Conservation (phyloP, 2,888 invertebrate species). For the Alsophila aescularia region DNA sequence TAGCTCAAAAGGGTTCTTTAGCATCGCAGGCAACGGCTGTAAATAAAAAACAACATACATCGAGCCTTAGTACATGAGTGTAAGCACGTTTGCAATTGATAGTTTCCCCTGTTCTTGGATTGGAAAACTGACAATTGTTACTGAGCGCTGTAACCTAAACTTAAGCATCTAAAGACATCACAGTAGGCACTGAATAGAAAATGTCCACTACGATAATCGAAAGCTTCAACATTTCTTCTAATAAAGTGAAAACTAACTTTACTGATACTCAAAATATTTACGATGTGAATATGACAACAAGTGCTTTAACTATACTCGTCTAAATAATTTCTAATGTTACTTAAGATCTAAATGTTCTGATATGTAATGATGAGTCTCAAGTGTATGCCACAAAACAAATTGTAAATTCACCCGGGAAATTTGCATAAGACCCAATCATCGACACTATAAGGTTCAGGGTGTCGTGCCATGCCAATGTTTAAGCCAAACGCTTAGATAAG, state of each 20-base stretch:
- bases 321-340: constrained; percentile 41
- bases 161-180: constrained; percentile 76
- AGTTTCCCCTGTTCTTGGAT: constrained; percentile 45
- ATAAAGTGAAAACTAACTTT: constrained; percentile 44
- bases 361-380: constrained; percentile 41
- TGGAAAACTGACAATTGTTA: constrained; percentile 64
- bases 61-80: constrained; percentile 81
- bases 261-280: constrained; percentile 46
- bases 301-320: constrained; percentile 50
- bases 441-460: constrained; percentile 68
- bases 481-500: constrained; percentile 79
- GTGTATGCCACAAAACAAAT: constrained; percentile 63
- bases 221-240: constrained; percentile 19
- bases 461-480: constrained; percentile 81
- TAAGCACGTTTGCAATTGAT: constrained; percentile 70
- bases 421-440: constrained; percentile 52
- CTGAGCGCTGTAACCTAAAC: constrained; percentile 63
- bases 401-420: constrained; percentile 58
- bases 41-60: constrained; percentile 85
- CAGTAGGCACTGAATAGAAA: constrained; percentile 43
- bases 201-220: constrained; percentile 28
- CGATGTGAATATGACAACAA: constrained; percentile 47
- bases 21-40: constrained; percentile 85
- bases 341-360: constrained; percentile 37
- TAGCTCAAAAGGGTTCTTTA: constrained; percentile 84